Evolutionary conservation across 2,797 vertebrate species (phyloP), one percentile per base, ranked within the genome.

Genomic region (Onychomys torridus): DNA sequence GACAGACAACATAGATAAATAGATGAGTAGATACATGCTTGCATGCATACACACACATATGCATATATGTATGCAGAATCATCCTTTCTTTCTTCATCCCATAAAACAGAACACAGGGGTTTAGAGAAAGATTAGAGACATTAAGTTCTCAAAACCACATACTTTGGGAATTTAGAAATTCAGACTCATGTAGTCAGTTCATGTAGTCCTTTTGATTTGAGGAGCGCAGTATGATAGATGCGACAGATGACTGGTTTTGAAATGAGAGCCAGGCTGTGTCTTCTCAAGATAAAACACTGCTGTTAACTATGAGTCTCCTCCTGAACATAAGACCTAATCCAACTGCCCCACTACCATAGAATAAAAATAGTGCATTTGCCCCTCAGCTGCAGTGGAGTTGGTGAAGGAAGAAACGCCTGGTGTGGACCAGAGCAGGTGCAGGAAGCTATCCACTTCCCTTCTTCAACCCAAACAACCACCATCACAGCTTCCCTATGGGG

Each of bases 401-500:
- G 12, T 89, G 25, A 82, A 81, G 52, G 0, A 75, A 29, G 29
- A 83, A 90, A 91, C 86, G 61, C 52, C 63, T 67, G 27, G 67
- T 19, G 14, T 57, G 89, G 85, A 14, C 46, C 82, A 89, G 57
- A 67, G 73, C 93, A 97, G 94, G 81, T 97, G 76, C 81, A 96
- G 73, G 61, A 95, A 95, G 37, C 55, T 34, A 82, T 71, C 23
- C 13, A 34, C 78, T 14, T 59, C n/a, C 34, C 69, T n/a, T 29
- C 91, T 78, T 12, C 83, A 52, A 63, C 75, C 57, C 92, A 52
- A 43, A 92, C 55, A 55, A 43, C 43, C 67, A 73, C 75, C 88
- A 84, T 90, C 69, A 32, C 37, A 90, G 46, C 59, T 93, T 90
- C 34, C 4, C 63, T 71, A 25, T 78, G 82, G 71, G 25, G 32